Percentiles rank a stretch among this genome's conserved stretches.
Conservation (phyloP, 2,888 invertebrate genomes). For the Pasiphila rectangulata region DNA sequence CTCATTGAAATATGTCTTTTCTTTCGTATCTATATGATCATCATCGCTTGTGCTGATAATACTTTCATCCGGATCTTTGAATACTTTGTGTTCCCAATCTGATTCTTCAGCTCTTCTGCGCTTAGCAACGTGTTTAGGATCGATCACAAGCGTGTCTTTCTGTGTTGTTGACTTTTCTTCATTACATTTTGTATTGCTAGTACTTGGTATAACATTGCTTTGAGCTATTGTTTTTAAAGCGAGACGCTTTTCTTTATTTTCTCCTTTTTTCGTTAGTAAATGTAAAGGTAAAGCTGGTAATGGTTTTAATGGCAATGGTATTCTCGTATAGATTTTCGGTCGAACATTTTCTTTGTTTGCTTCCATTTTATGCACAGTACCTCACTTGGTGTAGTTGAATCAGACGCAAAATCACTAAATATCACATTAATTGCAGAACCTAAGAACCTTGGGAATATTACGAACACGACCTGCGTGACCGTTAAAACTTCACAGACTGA, state of each 20-base stretch:
- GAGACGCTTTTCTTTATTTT: slow-evolving; percentile 12
- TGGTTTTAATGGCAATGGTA: slow-evolving; percentile 55
- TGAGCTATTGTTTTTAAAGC: slow-evolving; percentile 48
- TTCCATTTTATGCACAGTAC: slow-evolving; percentile 38
- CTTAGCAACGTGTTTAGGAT: slow-evolving; percentile 49
- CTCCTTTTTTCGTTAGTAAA: slow-evolving; percentile 38
- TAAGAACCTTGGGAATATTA: slow-evolving; percentile 14
- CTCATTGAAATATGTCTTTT: slow-evolving; percentile 15
- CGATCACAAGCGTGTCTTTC: slow-evolving; percentile 29
- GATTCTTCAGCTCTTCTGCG: slow-evolving; percentile 42
- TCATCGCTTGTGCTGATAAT: slow-evolving; percentile 44
- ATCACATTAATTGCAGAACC: background rate
- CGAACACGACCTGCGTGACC: slow-evolving; percentile 57
- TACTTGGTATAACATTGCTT: slow-evolving; percentile 10
- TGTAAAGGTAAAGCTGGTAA: slow-evolving; percentile 53
- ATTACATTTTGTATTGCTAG: background rate
- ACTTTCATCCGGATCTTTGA: slow-evolving; percentile 41
- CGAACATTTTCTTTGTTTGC: slow-evolving; percentile 53
- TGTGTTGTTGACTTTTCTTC: background rate
- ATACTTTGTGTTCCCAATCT: slow-evolving; percentile 50
- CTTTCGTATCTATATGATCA: slow-evolving; percentile 30
- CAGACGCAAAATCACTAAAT: background rate
- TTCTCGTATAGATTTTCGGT: slow-evolving; percentile 43
- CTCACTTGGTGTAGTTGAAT: background rate
- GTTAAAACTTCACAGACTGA: slow-evolving; percentile 28